phyloP scores from a whole-genome alignment of 2,113 vertebrate species.

The Actenoides lindsayi region DNA sequence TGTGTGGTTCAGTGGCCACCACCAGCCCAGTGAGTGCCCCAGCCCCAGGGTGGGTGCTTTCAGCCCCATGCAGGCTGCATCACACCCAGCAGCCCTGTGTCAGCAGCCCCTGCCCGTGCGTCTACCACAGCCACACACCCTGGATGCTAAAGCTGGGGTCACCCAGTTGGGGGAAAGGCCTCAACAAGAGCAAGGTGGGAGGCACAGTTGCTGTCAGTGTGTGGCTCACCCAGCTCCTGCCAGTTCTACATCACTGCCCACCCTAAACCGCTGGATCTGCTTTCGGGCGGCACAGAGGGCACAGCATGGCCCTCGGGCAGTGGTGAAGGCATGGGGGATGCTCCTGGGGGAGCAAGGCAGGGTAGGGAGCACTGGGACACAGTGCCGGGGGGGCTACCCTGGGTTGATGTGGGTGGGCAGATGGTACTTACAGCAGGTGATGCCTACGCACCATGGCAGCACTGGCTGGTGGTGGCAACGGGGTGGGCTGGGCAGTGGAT shows the following conservation, averaged over 20 bases:
- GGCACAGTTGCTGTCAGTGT: not conserved
- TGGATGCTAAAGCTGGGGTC: not conserved
- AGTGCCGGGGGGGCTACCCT: not conserved
- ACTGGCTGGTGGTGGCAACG: not conserved
- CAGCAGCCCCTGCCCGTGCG: not conserved
- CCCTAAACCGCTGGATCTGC: not conserved
- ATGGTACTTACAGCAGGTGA: not conserved
- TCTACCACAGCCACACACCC: not conserved
- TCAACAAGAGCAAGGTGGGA: not conserved
- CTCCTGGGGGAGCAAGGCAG: not conserved
- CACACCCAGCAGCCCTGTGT: not conserved
- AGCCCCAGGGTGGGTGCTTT: not conserved
- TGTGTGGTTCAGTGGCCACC: fast-evolving
- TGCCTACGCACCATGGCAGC: fast-evolving
- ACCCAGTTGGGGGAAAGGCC: not conserved
- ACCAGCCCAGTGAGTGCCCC: not conserved
- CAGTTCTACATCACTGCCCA: fast-evolving
- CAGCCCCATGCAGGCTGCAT: not conserved
- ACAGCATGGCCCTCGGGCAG: not conserved
- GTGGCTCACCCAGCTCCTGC: not conserved
- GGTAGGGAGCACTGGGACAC: not conserved
- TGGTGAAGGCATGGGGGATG: not conserved
- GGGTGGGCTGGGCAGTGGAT: not conserved
- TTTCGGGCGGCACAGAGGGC: fast-evolving
- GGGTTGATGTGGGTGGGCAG: not conserved